Percentiles rank a stretch among this genome's conserved stretches.
phyloP scores from a whole-genome alignment of 2,113 vertebrate genomes.

The Callorhinus ursinus region DNA sequence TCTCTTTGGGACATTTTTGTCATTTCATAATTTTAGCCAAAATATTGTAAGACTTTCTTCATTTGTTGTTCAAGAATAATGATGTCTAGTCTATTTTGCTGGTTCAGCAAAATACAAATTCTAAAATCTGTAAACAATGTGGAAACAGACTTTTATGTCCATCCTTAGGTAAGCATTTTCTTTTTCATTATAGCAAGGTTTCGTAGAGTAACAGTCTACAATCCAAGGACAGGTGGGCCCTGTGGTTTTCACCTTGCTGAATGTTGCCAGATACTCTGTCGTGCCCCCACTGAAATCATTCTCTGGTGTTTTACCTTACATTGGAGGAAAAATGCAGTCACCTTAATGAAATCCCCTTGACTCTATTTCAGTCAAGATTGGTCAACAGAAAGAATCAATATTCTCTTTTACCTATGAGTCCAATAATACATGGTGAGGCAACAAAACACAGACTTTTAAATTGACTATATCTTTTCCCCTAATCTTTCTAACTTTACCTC shows the following conservation, averaged over 20 bases:
- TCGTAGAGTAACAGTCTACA: neutral
- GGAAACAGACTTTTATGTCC: neutral
- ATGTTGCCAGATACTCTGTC: neutral
- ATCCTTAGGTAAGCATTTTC: neutral
- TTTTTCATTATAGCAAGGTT: neutral
- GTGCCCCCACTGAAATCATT: neutral
- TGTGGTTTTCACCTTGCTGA: neutral
- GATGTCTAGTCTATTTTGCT: neutral
- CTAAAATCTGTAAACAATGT: neutral
- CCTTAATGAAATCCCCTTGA: slow-evolving; percentile 24
- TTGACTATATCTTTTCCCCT: neutral
- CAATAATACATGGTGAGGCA: neutral
- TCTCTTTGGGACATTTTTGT: neutral
- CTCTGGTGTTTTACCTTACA: slow-evolving; percentile 1
- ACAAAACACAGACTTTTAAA: neutral
- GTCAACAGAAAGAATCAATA: neutral
- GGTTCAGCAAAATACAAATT: slow-evolving; percentile 42
- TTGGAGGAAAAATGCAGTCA: neutral
- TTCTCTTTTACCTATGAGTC: neutral
- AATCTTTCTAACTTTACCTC: neutral
- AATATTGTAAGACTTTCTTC: neutral
- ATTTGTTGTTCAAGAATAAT: neutral
- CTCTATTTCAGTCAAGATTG: neutral
- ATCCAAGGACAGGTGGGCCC: neutral
- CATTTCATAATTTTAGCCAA: neutral